Evolutionary conservation across 2,113 vertebrate species (phyloP), one percentile per base, ranked within the genome.

Genomic region (Caranx melampygus): DNA sequence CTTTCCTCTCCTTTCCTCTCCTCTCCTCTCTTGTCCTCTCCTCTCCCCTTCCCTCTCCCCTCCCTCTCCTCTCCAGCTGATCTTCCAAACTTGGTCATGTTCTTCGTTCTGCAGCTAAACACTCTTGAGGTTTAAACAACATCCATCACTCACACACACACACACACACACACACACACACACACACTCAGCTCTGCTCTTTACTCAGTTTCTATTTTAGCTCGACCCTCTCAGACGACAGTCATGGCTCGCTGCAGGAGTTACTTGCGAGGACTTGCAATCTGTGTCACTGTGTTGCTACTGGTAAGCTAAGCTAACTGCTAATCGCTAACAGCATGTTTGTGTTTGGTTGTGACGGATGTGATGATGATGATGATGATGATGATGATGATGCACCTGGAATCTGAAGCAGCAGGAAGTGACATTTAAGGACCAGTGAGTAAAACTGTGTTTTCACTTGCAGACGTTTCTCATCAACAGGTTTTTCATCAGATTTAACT

Each of bases 31-130:
- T 82, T 34, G 21, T 16, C 33, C 54, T 12, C n/a, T 15, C 57
- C 65, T 54, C 7, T 61, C 55, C 37, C 69, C 18, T 20, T 18
- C 58, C 31, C 18, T 51, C 16, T 26, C 18, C 10, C 26, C n/a
- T 21, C 54, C 31, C 11, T 59, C 44, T 54, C 51, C 21, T 61
- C 51, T 47, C 33, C 82, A 84, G 77, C 76, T 84, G 72, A 81
- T 79, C 77, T 88, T 94, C 93, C 93, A 82, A 94, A 94, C 89
- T 94, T 94, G 93, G 93, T 93, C 91, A 94, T 93, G 92, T 92
- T 93, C 92, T 91, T 69, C 67, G 34, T 78, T 74, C 83, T 70
- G 72, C 82, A 87, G 90, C 78, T 83, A 89, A 89, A 90, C 91
- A 89, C 79, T 84, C 72, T 6, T n/a, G 80, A 83, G 75, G 59